Conservation (phyloP, 2,113 vertebrate species). For the Prunella himalayana region DNA sequence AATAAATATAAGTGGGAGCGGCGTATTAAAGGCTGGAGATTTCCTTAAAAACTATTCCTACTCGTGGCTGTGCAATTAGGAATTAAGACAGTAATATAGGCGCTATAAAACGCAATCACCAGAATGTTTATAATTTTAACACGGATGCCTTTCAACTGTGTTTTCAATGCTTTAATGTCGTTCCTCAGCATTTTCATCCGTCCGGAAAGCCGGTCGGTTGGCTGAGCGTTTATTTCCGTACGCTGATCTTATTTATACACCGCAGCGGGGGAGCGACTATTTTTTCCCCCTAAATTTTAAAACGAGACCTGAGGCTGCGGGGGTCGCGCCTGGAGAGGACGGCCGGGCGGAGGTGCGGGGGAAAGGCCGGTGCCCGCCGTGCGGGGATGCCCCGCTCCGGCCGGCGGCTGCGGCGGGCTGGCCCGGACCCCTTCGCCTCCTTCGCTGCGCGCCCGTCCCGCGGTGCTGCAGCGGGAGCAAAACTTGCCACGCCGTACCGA, state of each 20-base stretch:
- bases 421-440: background rate
- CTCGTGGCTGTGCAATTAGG: background rate
- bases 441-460: background rate
- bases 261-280: background rate
- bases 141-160: background rate
- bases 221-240: background rate
- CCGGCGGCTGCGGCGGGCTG: background rate
- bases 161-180: background rate
- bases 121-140: background rate
- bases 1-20: background rate
- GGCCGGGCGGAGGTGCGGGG: background rate
- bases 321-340: background rate
- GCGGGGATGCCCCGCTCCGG: fast-evolving
- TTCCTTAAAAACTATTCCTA: background rate
- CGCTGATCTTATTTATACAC: background rate
- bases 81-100: background rate
- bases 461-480: background rate
- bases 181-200: background rate
- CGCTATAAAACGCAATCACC: background rate
- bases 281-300: background rate
- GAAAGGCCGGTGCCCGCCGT: background rate
- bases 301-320: background rate
- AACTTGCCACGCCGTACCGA: background rate
- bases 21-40: background rate
- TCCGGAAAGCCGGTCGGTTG: background rate